Evolutionary conservation across 2,113 vertebrate species (phyloP), one percentile per base, ranked within the genome.

Genomic region (Loxodonta africana): DNA sequence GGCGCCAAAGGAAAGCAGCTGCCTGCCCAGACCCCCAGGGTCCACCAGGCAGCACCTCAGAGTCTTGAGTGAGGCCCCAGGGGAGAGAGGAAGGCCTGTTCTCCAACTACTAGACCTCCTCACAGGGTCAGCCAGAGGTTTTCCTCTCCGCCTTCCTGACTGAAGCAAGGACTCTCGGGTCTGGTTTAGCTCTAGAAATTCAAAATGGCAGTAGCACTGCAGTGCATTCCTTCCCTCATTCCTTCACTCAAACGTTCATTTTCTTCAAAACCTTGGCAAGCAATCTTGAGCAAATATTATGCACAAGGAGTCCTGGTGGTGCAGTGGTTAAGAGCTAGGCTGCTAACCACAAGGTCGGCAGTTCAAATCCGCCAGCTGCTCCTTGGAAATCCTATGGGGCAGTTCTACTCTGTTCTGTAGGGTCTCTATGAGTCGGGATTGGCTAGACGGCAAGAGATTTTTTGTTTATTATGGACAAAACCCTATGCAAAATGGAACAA

Each of bases 1-100:
- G 94, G 94, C 0, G 63, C 96, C 94, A 95, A 94, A 96, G 81
- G 89, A 90, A 97, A 97, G 86, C 95, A 96, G 88, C 94, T 91
- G 82, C 95, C 92, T 77, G 85, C 73, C 78, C 85, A 76, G 96
- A 90, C 94, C 95, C 95, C 96, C 93, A 88, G 94, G 76, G 67
- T 53, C 94, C 82, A 92, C 88, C 60, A 1, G 48, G 46, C 41
- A 87, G 67, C 81, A 91, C 80, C 89, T 65, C 26, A 14, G 73
- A 95, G n/a, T 76, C 80, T 41, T 86, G 74, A 44, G 28, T 74
- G 46, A 84, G 76, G 83, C 63, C 94, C 90, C 88, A 86, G 63
- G 26, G 76, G 84, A 93, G 83, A 83, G 81, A 88, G 92, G 86
- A 96, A 95, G 69, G 44, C 53, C 71, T 94, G 25, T 8, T 53